phyloP scores from a whole-genome alignment of 2,113 vertebrate species.

The Amia ocellicauda region DNA sequence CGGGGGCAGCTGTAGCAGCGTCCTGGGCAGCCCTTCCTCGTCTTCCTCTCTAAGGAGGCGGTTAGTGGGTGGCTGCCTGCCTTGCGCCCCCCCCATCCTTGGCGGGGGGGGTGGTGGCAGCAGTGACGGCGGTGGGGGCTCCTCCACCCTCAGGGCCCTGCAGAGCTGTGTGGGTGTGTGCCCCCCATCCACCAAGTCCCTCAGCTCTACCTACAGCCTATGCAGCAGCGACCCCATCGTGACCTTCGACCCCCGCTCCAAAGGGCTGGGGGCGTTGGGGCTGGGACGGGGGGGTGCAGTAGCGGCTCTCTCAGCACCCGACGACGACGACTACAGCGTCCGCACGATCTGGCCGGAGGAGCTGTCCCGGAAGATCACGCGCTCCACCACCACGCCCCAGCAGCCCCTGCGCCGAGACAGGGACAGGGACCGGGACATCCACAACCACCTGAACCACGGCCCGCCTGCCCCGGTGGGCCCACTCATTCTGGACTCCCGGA shows the following conservation, averaged over 20 bases:
- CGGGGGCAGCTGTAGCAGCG: too few species aligned
- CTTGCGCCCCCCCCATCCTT: slow-evolving; percentile 67
- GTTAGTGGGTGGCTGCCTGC: slow-evolving; percentile 68
- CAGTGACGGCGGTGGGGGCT: too few species aligned
- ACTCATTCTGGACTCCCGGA: slow-evolving; percentile 69
- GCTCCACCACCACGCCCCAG: slow-evolving; percentile 57
- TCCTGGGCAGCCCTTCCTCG: slow-evolving; percentile 68
- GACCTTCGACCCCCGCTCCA: slow-evolving; percentile 68
- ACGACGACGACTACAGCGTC: slow-evolving; percentile 72
- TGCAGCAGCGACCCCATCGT: slow-evolving; percentile 83
- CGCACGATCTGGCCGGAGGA: slow-evolving; percentile 79
- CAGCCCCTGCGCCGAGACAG: slow-evolving; percentile 40
- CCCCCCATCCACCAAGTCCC: slow-evolving; percentile 66
- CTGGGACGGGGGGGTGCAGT: slow-evolving; percentile 40
- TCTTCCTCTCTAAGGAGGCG: slow-evolving; percentile 62
- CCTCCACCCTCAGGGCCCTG: slow-evolving; percentile 61
- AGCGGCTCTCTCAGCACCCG: slow-evolving; percentile 46
- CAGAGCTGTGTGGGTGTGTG: slow-evolving; percentile 71
- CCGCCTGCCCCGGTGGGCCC: slow-evolving; percentile 28
- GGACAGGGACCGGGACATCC: slow-evolving; percentile 44
- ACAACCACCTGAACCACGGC: slow-evolving; percentile 30
- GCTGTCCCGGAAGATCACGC: slow-evolving; percentile 72
- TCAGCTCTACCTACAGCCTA: slow-evolving; percentile 77
- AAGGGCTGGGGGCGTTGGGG: slow-evolving; percentile 39
- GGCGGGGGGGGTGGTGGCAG: too few species aligned